These are phyloP conservation scores for Platysteira castanea DNA, from an alignment of 2,113 vertebrate species.

Conservation along the genomic window DNA sequence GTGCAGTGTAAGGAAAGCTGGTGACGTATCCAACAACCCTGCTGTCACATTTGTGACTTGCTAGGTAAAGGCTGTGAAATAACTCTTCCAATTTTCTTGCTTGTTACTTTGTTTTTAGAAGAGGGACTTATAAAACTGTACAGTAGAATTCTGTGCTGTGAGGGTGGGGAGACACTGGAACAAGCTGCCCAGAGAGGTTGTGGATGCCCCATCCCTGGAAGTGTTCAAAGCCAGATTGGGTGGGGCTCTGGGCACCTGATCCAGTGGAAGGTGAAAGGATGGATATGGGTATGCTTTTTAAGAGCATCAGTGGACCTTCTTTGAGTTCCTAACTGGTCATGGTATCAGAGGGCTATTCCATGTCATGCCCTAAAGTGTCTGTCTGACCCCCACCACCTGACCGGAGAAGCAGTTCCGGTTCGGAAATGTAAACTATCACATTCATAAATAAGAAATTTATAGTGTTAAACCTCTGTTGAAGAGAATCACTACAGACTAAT, in stretches of 20 bases:
- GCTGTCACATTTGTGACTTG: neutral
- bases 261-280: neutral
- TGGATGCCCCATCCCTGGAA: neutral
- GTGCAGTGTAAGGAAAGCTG: neutral
- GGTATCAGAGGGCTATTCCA: neutral
- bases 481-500: neutral
- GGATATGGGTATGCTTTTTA: neutral
- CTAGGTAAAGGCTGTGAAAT: neutral
- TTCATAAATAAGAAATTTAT: neutral
- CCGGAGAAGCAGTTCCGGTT: neutral
- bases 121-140: neutral
- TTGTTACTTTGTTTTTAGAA: neutral
- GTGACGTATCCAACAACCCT: neutral
- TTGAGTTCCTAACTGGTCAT: neutral
- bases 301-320: neutral
- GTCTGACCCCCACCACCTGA: neutral
- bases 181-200: neutral
- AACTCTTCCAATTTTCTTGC: neutral
- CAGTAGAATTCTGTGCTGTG: neutral
- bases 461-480: neutral
- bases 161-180: neutral
- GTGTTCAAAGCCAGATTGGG: neutral
- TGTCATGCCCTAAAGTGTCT: neutral
- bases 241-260: too few species aligned
- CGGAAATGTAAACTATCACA: neutral